These are phyloP conservation scores for Augochlorella aurata DNA, from an alignment of 2,888 invertebrate genomes.

Conservation along the genomic window DNA sequence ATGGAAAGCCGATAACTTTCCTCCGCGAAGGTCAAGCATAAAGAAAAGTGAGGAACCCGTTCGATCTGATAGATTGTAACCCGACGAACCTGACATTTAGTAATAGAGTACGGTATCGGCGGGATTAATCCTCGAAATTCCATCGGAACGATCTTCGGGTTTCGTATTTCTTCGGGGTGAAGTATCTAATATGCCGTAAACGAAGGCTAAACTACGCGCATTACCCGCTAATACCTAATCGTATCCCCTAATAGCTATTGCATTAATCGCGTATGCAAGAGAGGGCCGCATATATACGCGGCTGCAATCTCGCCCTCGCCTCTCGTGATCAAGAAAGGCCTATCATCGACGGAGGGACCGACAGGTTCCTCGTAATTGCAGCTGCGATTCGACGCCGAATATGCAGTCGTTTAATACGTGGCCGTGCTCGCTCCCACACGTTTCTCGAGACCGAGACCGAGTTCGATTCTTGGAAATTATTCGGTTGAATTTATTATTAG, in stretches of 20 bases:
- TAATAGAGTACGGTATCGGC: neutral
- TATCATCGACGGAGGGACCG: slow-evolving; percentile 47
- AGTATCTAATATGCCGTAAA: slow-evolving; percentile 31
- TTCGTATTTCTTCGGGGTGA: slow-evolving; percentile 1
- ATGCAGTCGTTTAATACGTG: slow-evolving; percentile 31
- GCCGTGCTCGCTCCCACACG: neutral
- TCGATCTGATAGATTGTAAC: no score
- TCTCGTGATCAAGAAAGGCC: slow-evolving; percentile 47
- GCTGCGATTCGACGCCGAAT: slow-evolving; percentile 18
- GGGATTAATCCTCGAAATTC: slow-evolving; percentile 11
- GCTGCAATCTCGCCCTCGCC: slow-evolving; percentile 34
- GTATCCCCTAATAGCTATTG: slow-evolving; percentile 48
- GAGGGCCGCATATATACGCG: slow-evolving; percentile 17
- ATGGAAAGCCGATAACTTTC: no score
- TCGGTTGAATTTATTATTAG: no score
- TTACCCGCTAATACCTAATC: slow-evolving; percentile 48
- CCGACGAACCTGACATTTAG: no score
- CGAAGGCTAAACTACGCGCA: slow-evolving; percentile 37
- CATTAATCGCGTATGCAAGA: slow-evolving; percentile 56
- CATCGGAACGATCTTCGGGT: slow-evolving; percentile 2
- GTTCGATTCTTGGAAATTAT: no score
- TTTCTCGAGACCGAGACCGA: neutral
- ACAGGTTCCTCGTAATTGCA: slow-evolving; percentile 47
- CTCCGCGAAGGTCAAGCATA: no score
- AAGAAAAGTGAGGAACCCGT: no score